Percentiles rank a stretch among this genome's conserved stretches.
Conservation (phyloP, 1,140 invertebrate genomes). For the Sitophilus oryzae region DNA sequence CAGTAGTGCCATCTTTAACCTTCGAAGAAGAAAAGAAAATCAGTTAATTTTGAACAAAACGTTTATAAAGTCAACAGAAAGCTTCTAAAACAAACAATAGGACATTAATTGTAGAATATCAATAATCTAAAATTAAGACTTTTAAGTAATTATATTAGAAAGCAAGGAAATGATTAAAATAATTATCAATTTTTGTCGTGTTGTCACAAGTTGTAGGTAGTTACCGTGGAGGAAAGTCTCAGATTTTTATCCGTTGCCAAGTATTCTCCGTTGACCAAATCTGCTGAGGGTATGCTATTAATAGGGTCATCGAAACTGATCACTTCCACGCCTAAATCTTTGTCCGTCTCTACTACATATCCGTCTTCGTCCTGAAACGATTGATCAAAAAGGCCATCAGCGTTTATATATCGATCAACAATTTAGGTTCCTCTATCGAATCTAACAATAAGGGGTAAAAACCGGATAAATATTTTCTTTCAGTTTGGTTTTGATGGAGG, state of each 20-base stretch:
- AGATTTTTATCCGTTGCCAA: conserved; percentile 20
- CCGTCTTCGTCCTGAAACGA: conserved; percentile 28
- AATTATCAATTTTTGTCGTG: no score
- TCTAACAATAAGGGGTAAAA: conserved; percentile 16
- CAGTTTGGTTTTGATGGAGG: no score
- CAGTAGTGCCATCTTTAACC: conserved; percentile 31
- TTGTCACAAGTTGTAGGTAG: conserved; percentile 6
- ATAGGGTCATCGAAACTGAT: conserved; percentile 39
- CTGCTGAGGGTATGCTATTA: conserved; percentile 35
- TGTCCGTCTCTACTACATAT: conserved; percentile 22
- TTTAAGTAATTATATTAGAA: no score
- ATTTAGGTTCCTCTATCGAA: conserved; percentile 16
- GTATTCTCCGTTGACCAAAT: conserved; percentile 38
- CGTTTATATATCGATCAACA: background rate
- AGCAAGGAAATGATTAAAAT: no score
- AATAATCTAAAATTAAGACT: no score
- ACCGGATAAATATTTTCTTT: conserved; percentile 10
- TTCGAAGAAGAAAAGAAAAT: conserved; percentile 27
- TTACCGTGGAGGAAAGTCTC: conserved; percentile 29
- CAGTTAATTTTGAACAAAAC: no score
- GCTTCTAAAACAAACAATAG: no score
- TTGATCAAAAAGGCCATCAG: conserved; percentile 20
- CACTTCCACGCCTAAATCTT: conserved; percentile 36
- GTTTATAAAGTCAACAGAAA: no score
- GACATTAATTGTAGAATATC: no score